Conservation (phyloP, 2,888 invertebrate species). For the Erynnis tages region DNA sequence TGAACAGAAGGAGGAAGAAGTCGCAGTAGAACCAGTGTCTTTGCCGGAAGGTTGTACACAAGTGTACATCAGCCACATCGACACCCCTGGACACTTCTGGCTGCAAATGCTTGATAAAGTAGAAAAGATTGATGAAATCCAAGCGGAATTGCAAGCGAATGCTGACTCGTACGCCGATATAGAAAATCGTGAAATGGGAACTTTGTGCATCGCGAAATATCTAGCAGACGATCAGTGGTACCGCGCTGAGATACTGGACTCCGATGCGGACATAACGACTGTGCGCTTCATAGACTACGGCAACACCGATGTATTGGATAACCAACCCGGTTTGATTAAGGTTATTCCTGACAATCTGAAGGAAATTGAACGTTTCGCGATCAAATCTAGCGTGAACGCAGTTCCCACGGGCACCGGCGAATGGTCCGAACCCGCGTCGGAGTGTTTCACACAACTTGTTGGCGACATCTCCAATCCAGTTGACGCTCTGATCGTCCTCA, state of each 20-base stretch:
- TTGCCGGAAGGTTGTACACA: conserved; percentile 63
- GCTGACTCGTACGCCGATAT: conserved; percentile 76
- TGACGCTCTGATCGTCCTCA: conserved; percentile 79
- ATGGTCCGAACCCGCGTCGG: conserved; percentile 84
- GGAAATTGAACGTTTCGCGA: conserved; percentile 77
- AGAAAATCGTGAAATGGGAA: conserved; percentile 81
- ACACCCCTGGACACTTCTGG: conserved; percentile 89
- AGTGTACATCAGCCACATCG: conserved; percentile 86
- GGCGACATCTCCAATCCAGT: conserved; percentile 76
- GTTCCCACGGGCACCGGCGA: conserved; percentile 83
- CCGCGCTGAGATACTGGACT: conserved; percentile 92
- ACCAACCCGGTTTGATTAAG: conserved; percentile 82
- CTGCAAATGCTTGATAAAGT: conserved; percentile 83
- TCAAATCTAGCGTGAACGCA: conserved; percentile 85
- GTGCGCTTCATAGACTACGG: conserved; percentile 90
- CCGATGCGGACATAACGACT: conserved; percentile 87
- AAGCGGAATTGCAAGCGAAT: conserved; percentile 83
- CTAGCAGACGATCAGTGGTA: conserved; percentile 94
- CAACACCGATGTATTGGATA: conserved; percentile 88
- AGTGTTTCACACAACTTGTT: conserved; percentile 75
- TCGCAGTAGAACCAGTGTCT: conserved; percentile 51
- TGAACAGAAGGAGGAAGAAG: conserved; percentile 42
- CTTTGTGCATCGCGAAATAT: conserved; percentile 89
- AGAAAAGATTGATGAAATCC: conserved; percentile 80
- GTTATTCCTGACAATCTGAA: conserved; percentile 82